Base-by-base conservation (phyloP, 2,888 invertebrate species). In the Hyles lineata region DNA sequence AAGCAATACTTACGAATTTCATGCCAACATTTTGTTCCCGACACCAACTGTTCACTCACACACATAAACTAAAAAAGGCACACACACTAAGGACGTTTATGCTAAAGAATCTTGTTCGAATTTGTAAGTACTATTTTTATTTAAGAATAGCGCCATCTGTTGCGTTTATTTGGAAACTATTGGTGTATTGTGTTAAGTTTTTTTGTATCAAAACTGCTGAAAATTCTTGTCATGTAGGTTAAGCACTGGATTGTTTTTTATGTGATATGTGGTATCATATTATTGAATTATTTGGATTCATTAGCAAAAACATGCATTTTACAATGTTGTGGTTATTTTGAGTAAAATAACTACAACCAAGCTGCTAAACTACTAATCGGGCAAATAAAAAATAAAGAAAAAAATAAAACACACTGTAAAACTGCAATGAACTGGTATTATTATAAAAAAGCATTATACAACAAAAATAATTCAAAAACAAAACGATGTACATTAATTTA, bases 401-500 rank as follows among this genome's bases (percentile, higher is more conserved):
- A n/a, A 93, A 94, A 95, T 95, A 95, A 95, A 95, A 95, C 95
- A 95, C 95, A 95, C 95, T 94, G 89, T 95, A 95, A 96, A 96
- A 96, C 96, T 96, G 96, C 96, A 95, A 95, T 96, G 96, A 96
- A 96, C 95, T 96, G 96, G 96, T 96, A 96, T 96, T 96, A 96
- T 96, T 96, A 92, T 92, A 96, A 96, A 96, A 96, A 96, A 96
- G 96, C 96, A 96, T 95, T 96, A 96, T 96, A 96, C 96, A 96
- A 96, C 96, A 96, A 96, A 96, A 96, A 96, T 96, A 96, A 96
- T 95, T 95, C 95, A 96, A 96, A 63, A 96, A 96, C 96, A 96
- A 96, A 96, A 96, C 96, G 96, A 96, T 96, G 96, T 96, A 96
- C 96, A 96, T 96, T 96, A 96, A 96, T 96, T 96, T 96, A 96